Conservation (phyloP, 2,113 vertebrate genomes). For the Scomber colias region DNA sequence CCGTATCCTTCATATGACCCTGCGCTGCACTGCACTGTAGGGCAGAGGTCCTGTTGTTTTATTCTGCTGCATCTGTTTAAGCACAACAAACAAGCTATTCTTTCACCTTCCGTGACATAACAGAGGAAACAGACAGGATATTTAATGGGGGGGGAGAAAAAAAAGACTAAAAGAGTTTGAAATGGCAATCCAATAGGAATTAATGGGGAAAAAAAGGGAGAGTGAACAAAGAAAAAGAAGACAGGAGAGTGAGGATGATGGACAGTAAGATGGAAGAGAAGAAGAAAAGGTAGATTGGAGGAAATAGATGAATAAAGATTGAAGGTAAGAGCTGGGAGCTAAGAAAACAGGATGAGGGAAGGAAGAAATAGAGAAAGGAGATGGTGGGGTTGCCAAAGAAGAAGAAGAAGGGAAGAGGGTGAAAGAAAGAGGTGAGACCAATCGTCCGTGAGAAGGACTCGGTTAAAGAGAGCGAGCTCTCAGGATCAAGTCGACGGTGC, state of each 20-base stretch:
- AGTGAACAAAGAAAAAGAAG: neutral
- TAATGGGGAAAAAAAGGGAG: neutral
- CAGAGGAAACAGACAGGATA: slow-evolving; percentile 5
- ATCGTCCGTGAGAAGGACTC: slow-evolving; percentile 34
- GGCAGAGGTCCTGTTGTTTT: neutral
- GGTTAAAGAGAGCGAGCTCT: slow-evolving; percentile 4
- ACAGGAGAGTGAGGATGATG: neutral
- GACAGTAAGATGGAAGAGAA: neutral
- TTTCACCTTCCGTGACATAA: neutral
- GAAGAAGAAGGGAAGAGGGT: slow-evolving; percentile 20
- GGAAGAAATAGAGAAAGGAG: slow-evolving; percentile 5
- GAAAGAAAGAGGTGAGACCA: slow-evolving; percentile 37
- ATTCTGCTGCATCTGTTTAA: neutral
- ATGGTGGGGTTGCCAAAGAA: slow-evolving; percentile 15
- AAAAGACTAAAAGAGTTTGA: neutral
- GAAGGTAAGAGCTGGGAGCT: neutral
- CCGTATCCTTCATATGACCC: neutral
- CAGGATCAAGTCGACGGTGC: slow-evolving; percentile 19
- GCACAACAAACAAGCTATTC: slow-evolving; percentile 12
- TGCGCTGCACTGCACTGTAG: neutral
- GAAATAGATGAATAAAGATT: neutral
- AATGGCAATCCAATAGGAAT: neutral
- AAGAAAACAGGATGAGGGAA: neutral
- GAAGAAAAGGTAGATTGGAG: neutral
- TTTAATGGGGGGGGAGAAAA: neutral